Conservation (phyloP, 1,140 invertebrate genomes). For the Phthorimaea operculella region DNA sequence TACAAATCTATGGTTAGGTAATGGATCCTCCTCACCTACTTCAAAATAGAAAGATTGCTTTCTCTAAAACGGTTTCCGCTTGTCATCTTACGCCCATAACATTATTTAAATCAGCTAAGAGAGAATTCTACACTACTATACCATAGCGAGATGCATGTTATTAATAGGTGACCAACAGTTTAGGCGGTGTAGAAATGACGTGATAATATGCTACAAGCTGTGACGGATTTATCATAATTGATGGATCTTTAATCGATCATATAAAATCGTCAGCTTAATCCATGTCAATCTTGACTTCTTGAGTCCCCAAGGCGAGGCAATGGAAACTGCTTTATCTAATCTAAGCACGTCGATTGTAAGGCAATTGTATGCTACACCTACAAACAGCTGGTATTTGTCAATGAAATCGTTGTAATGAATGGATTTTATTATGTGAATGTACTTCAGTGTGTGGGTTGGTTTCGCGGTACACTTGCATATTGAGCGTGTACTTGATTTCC, state of each 20-base stretch:
- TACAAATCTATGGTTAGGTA: no score
- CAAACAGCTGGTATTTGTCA: constrained; percentile 27
- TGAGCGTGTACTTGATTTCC: neutral
- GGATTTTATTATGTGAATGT: constrained; percentile 15
- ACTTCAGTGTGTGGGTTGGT: constrained; percentile 10
- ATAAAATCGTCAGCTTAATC: neutral
- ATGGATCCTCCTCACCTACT: neutral
- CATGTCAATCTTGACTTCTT: neutral
- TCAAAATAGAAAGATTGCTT: neutral
- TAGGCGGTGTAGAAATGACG: neutral
- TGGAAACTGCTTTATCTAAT: constrained; percentile 21
- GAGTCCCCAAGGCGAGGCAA: neutral
- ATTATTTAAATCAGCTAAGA: constrained; percentile 1
- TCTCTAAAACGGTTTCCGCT: neutral
- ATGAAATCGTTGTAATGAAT: constrained; percentile 28
- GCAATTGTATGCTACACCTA: constrained; percentile 10
- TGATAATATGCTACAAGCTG: neutral
- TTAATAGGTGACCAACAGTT: constrained; percentile 12
- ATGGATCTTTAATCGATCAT: neutral
- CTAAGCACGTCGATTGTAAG: constrained; percentile 6
- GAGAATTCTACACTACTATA: neutral
- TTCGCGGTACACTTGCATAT: neutral
- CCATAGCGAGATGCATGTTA: constrained; percentile 2
- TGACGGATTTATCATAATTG: neutral
- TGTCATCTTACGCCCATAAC: neutral